These are phyloP conservation scores for Limosa lapponica DNA, from an alignment of 2,797 vertebrate species.

Conservation along the genomic window DNA sequence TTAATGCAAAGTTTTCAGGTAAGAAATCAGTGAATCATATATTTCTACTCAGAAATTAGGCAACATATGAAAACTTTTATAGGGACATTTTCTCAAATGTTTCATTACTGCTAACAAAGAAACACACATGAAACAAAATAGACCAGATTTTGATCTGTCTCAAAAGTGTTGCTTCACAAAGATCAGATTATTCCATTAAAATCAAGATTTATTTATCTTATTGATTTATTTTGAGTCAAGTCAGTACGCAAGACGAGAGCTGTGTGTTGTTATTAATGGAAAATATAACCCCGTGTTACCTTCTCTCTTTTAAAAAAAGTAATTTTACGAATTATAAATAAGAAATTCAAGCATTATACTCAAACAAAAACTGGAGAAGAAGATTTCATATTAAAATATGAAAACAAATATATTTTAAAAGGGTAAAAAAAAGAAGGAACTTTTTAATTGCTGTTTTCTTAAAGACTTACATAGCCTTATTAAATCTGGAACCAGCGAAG, in stretches of 20 bases:
- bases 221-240: neutral
- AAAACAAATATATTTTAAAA: neutral
- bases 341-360: neutral
- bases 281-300: neutral
- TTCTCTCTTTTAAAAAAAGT: neutral
- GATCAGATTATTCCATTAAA: neutral
- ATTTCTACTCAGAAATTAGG: neutral
- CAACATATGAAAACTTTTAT: neutral
- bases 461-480: slow-evolving; percentile 53
- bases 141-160: neutral
- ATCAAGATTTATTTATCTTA: neutral
- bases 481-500: slow-evolving; percentile 69
- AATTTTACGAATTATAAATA: neutral
- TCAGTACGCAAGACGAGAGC: neutral
- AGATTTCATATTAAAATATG: neutral
- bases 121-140: neutral
- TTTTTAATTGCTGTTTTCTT: slow-evolving; percentile 47
- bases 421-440: neutral
- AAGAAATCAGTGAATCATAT: neutral
- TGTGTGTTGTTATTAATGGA: neutral
- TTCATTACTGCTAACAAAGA: neutral
- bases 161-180: neutral
- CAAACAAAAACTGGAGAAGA: neutral
- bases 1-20: neutral
- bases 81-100: neutral